These are phyloP conservation scores for Lingula anatina DNA, from an alignment of 2,888 invertebrate genomes.

Conservation along the genomic window DNA sequence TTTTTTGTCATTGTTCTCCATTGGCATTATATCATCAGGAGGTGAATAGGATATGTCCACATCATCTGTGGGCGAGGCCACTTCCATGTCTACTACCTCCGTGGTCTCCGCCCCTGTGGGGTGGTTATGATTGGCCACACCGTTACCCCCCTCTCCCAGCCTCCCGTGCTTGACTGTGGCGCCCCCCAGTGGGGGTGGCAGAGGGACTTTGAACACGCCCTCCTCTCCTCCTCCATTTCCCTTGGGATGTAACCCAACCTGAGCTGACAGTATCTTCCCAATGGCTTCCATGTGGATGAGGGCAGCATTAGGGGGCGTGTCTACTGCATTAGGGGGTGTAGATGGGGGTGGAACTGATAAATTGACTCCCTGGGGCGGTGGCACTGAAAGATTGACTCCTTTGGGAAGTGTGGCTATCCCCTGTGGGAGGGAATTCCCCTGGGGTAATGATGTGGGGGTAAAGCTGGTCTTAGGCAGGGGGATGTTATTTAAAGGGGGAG, in stretches of 20 bases:
- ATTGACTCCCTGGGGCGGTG: too few species aligned
- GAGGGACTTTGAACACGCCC: conserved; percentile 32
- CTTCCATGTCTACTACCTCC: conserved; percentile 63
- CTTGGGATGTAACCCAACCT: not conserved
- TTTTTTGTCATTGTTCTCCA: conserved; percentile 1
- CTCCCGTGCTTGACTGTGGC: too few species aligned
- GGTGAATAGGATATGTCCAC: conserved; percentile 32
- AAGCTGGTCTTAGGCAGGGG: too few species aligned
- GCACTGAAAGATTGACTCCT: too few species aligned
- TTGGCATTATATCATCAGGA: conserved; percentile 3
- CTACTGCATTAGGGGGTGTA: conserved; percentile 1
- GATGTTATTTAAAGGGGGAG: too few species aligned
- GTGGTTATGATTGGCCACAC: conserved; percentile 2
- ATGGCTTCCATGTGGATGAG: not conserved
- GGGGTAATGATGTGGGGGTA: too few species aligned
- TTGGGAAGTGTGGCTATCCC: too few species aligned
- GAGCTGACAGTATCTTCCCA: conserved; percentile 3
- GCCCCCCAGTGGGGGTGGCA: conserved; percentile 31
- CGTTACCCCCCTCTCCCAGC: too few species aligned
- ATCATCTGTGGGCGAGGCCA: conserved; percentile 56
- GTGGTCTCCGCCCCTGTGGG: conserved; percentile 33
- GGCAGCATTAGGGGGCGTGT: not conserved
- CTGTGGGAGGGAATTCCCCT: too few species aligned
- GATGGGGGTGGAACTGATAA: conserved; percentile 4
- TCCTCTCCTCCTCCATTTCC: conserved; percentile 1